Evolutionary conservation across 2,113 vertebrate species (phyloP), one percentile per base, ranked within the genome.

Genomic region (Sebastes fasciatus): DNA sequence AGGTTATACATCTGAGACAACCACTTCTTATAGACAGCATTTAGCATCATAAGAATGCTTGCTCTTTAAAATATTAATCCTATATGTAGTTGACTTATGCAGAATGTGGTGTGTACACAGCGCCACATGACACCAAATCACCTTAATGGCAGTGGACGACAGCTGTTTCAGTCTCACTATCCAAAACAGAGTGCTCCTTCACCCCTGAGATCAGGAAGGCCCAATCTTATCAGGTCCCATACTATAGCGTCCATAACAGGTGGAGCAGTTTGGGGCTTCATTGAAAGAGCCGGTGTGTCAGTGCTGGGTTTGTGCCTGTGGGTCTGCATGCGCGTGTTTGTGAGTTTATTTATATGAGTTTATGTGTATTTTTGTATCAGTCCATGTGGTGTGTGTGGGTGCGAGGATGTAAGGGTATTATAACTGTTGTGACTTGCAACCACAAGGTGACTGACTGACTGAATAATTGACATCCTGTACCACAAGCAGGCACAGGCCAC

Each of bases 371-470:
- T 92, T 49, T 82, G 79, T 68, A 61, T 48, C 42, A 46, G 66
- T 54, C 4, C 26, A 8, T 66, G 63, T 46, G 63, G 43, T 65
- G 43, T 67, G 45, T 48, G n/a, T 58, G 74, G 43, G 69, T 49
- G 14, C 14, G 51, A 45, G 66, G 73, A 77, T 69, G 79, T 79
- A 79, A 77, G 79, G 58, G 68, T 77, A 85, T 91, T 90, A 83
- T 87, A 87, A 79, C 73, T 81, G 88, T 88, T 82, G 79, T 85
- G 79, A 82, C 80, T 86, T 83, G 80, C 40, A 80, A 83, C 84
- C 84, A 74, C 79, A 85, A 89, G 86, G 83, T 82, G 85, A 92
- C 83, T 90, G 76, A 85, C 67, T 64, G 65, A 92, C 84, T 92
- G 61, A 86, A 80, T 86, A 79, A 82, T 74, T 79, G 84, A 89